Percentiles rank a stretch among this genome's conserved stretches.
Conservation (phyloP, 92 coral and sea anemone species). For the Anthopleura xanthogrammica region DNA sequence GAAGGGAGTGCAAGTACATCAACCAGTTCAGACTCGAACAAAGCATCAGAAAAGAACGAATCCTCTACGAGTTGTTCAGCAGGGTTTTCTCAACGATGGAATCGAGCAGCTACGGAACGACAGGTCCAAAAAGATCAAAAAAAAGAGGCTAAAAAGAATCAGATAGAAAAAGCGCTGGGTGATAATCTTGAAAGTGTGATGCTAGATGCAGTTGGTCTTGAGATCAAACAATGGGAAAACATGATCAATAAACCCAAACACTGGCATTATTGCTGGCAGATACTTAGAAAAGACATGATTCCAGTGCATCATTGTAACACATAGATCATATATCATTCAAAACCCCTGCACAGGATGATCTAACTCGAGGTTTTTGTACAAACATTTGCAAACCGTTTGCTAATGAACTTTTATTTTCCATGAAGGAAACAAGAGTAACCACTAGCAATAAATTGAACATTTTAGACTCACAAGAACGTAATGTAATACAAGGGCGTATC, state of each 20-base stretch:
- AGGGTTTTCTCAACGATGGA: conserved; percentile 30
- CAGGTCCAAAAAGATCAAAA: conserved; percentile 31
- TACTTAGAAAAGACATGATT: conserved; percentile 67
- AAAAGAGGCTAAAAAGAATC: conserved; percentile 30
- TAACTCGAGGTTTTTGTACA: no score
- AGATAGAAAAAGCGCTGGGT: conserved; percentile 38
- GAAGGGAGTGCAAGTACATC: conserved; percentile 1
- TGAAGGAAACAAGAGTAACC: no score
- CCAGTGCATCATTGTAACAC: conserved; percentile 44
- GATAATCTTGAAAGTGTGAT: conserved; percentile 49
- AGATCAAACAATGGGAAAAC: conserved; percentile 84
- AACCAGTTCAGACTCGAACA: conserved; percentile 7
- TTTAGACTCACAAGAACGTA: no score
- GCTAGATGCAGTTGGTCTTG: conserved; percentile 70
- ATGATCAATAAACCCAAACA: conserved; percentile 79
- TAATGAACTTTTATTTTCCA: no score
- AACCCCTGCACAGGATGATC: no score
- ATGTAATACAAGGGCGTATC: no score
- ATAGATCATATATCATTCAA: background rate
- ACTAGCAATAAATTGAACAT: no score
- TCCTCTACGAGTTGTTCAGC: conserved; percentile 21
- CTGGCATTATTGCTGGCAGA: conserved; percentile 98
- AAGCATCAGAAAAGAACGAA: conserved; percentile 2
- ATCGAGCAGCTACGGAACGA: conserved; percentile 1
- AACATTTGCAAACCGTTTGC: no score